Evolutionary conservation across 1,140 invertebrate genomes (phyloP).

Genomic region (Drosophila nebulosa): DNA sequence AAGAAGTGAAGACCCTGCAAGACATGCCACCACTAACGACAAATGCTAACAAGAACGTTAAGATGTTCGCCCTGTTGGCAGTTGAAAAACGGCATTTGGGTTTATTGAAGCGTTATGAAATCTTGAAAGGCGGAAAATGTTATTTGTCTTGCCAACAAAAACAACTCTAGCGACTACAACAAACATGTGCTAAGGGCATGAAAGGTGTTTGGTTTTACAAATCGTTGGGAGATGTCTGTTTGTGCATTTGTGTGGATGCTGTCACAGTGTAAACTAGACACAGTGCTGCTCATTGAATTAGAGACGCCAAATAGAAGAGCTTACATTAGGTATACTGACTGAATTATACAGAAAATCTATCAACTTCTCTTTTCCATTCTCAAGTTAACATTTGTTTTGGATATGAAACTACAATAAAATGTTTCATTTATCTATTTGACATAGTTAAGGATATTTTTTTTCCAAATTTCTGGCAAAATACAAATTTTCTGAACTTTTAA

Average conservation of each 20-base stretch:
- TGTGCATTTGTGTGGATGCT: conserved; percentile 32
- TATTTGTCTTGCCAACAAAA: conserved; percentile 44
- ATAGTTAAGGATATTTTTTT: no score
- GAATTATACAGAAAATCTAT: no score
- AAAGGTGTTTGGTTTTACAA: conserved; percentile 49
- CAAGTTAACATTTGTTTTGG: no score
- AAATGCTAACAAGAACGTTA: conserved; percentile 43
- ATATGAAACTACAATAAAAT: no score
- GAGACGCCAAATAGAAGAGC: background rate
- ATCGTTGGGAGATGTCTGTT: conserved; percentile 40
- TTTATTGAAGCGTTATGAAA: conserved; percentile 51
- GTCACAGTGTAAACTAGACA: background rate
- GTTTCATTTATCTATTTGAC: no score
- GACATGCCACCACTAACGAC: conserved; percentile 17
- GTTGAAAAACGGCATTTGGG: conserved; percentile 26
- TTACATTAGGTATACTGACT: no score
- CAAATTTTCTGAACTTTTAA: no score
- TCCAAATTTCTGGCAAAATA: no score
- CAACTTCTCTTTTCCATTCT: no score
- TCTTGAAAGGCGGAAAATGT: conserved; percentile 46
- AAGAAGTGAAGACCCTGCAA: conserved; percentile 33
- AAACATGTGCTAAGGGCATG: conserved; percentile 25
- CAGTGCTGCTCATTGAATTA: conserved; percentile 13
- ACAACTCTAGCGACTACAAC: conserved; percentile 2
- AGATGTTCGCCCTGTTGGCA: background rate